phyloP scores from a whole-genome alignment of 2,888 invertebrate genomes.

The Dolichomitus sp. region DNA sequence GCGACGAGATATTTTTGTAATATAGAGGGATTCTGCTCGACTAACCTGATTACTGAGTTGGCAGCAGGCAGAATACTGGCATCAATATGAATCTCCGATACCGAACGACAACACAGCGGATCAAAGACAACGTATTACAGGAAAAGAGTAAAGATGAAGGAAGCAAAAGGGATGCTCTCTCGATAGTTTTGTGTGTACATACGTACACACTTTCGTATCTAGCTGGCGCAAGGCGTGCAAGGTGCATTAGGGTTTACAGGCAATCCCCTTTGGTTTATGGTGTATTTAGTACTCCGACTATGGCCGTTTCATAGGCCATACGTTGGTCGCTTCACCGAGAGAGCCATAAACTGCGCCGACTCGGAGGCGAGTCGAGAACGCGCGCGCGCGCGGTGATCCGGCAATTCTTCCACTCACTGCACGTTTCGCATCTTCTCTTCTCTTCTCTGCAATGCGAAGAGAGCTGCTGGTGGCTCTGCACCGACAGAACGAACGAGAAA shows the following conservation, averaged over 20 bases:
- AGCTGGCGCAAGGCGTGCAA: slow-evolving; percentile 58
- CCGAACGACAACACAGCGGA: background rate
- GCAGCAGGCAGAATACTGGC: too few species aligned
- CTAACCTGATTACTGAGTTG: too few species aligned
- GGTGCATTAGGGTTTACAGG: slow-evolving; percentile 77
- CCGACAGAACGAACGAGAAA: slow-evolving; percentile 18
- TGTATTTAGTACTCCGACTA: slow-evolving; percentile 75
- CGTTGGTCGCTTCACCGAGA: slow-evolving; percentile 65
- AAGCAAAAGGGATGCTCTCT: slow-evolving; percentile 20
- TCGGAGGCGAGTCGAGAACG: background rate
- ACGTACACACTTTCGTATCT: background rate
- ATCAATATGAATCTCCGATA: background rate
- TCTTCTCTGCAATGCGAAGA: background rate
- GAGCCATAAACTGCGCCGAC: slow-evolving; percentile 59
- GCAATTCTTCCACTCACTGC: slow-evolving; percentile 31
- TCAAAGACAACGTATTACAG: slow-evolving; percentile 9
- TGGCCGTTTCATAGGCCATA: slow-evolving; percentile 77
- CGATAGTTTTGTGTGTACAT: slow-evolving; percentile 21
- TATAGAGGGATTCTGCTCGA: too few species aligned
- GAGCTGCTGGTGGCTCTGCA: background rate
- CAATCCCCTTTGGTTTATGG: slow-evolving; percentile 80
- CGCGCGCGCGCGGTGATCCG: slow-evolving; percentile 21
- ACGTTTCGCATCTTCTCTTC: slow-evolving; percentile 4
- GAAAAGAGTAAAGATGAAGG: background rate
- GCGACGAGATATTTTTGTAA: too few species aligned